phyloP scores from a whole-genome alignment of 2,888 invertebrate species.

The Sicus ferrugineus region DNA sequence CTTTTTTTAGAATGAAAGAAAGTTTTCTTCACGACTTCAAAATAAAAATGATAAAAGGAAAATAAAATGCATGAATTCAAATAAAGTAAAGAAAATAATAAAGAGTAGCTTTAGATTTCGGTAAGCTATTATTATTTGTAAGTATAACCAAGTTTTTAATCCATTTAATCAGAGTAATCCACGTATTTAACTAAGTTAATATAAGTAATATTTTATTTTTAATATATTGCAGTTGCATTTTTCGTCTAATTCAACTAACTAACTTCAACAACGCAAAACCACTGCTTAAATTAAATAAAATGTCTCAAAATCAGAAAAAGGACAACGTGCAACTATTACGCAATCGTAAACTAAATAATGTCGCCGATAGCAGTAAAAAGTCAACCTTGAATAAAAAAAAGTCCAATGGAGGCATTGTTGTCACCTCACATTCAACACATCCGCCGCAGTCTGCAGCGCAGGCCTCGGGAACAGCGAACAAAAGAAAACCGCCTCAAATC shows the following conservation, averaged over 20 bases:
- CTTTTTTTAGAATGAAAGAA: too few relatives aligned
- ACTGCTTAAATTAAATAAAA: conserved; percentile 43
- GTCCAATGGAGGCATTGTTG: conserved; percentile 39
- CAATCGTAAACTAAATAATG: conserved; percentile 45
- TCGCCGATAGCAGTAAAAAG: conserved; percentile 41
- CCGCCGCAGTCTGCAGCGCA: conserved; percentile 45
- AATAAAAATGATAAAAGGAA: too few relatives aligned
- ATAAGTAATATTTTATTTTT: background rate
- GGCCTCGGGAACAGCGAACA: conserved; percentile 41
- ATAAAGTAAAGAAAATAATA: too few relatives aligned
- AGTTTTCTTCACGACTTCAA: too few relatives aligned
- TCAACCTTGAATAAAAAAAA: conserved; percentile 44
- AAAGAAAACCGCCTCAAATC: conserved; percentile 50
- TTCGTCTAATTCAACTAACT: conserved; percentile 18
- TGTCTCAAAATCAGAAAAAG: conserved; percentile 59
- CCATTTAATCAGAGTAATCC: too few relatives aligned
- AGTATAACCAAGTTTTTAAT: too few relatives aligned
- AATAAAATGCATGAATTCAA: too few relatives aligned
- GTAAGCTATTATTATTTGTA: too few relatives aligned
- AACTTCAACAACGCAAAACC: conserved; percentile 13
- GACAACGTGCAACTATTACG: conserved; percentile 43
- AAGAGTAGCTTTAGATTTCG: too few relatives aligned
- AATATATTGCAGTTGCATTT: conserved; percentile 16
- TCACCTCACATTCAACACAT: conserved; percentile 24
- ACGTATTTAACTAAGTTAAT: too few relatives aligned